phyloP scores from a whole-genome alignment of 2,797 vertebrate species.

The Silurus lanzhouensis region DNA sequence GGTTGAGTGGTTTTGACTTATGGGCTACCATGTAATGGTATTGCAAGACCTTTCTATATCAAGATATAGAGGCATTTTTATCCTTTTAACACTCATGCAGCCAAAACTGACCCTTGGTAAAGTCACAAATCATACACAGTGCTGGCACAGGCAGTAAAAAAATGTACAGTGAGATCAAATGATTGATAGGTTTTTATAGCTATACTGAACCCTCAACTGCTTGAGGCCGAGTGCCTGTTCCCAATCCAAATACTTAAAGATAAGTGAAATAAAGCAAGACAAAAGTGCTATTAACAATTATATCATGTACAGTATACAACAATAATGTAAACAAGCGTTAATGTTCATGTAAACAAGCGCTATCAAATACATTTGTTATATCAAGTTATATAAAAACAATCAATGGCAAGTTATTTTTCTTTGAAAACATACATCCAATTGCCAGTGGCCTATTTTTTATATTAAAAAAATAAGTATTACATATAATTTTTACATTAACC shows the following conservation, averaged over 20 bases:
- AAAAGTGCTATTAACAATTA: background rate
- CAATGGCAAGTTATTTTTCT: background rate
- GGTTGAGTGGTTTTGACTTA: conserved; percentile 41
- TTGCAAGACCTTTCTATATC: conserved; percentile 3
- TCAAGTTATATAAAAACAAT: too few relatives aligned
- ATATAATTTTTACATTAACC: background rate
- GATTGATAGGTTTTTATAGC: conserved; percentile 64
- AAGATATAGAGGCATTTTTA: conserved; percentile 1
- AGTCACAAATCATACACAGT: conserved; percentile 31
- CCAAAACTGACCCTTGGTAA: background rate
- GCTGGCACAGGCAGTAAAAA: conserved; percentile 33
- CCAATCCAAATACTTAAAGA: conserved; percentile 27
- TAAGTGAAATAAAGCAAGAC: background rate
- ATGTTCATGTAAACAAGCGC: background rate
- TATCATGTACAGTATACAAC: background rate
- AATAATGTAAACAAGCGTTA: background rate
- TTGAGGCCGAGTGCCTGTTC: conserved; percentile 11
- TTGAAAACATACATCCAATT: background rate
- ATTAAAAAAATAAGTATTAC: background rate
- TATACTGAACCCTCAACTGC: conserved; percentile 51
- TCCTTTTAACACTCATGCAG: background rate
- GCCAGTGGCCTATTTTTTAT: too few relatives aligned
- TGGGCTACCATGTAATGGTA: background rate
- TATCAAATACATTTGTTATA: too few relatives aligned
- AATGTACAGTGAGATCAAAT: conserved; percentile 39